phyloP scores from a whole-genome alignment of 2,797 vertebrate genomes.

The Malacoctenus gilli region DNA sequence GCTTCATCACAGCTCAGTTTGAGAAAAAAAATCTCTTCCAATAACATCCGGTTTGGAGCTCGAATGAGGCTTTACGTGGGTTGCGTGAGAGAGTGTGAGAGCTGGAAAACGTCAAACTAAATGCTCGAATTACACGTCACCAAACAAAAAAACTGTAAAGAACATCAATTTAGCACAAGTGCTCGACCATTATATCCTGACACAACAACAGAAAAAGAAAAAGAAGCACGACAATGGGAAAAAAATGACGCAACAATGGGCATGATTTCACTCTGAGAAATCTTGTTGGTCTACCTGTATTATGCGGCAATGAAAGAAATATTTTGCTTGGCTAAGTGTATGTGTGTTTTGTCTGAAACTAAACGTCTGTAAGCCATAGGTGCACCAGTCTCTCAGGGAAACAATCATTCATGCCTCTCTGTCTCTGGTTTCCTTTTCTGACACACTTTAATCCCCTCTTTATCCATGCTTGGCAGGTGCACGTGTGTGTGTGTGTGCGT shows the following conservation, averaged over 20 bases:
- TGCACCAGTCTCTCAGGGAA: slow-evolving; percentile 70
- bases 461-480: slow-evolving; percentile 79
- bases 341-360: slow-evolving; percentile 33
- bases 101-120: too few relatives aligned
- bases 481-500: slow-evolving; percentile 23
- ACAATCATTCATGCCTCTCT: slow-evolving; percentile 76
- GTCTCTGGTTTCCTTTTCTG: slow-evolving; percentile 69
- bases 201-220: too few relatives aligned
- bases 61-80: too few relatives aligned
- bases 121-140: slow-evolving; percentile 24
- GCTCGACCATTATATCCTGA: too few relatives aligned
- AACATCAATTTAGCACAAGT: neutral
- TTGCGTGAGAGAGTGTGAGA: too few relatives aligned
- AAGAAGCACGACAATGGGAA: slow-evolving; percentile 1
- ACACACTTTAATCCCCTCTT: slow-evolving; percentile 77
- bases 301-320: slow-evolving; percentile 17
- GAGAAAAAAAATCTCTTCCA: slow-evolving; percentile 17
- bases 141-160: slow-evolving; percentile 19
- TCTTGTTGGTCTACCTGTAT: slow-evolving; percentile 33
- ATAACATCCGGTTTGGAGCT: slow-evolving; percentile 26
- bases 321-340: slow-evolving; percentile 30
- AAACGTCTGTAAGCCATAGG: slow-evolving; percentile 64
- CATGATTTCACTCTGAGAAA: slow-evolving; percentile 24
- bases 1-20: slow-evolving; percentile 6
- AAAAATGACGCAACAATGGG: neutral